Base-by-base conservation (phyloP, 2,113 vertebrate species). In the Puffinus mauretanicus region DNA sequence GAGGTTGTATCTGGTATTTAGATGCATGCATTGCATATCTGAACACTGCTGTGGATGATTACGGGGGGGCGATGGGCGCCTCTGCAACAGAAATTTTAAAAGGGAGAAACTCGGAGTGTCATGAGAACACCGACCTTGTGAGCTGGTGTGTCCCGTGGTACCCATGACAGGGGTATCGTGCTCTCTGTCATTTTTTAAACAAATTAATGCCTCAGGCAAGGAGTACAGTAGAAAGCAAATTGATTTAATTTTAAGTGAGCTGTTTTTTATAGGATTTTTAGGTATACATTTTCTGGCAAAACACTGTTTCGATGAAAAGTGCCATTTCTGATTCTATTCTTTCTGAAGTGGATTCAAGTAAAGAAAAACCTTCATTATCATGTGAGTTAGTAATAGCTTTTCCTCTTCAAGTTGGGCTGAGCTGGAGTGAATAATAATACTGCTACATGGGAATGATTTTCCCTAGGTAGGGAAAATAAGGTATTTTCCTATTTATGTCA, bases 341-440 rank as follows among this genome's bases (percentile, higher is more conserved):
- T 86, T 32, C 91, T 93, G 95, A 93, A 95, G 85, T 87, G n/a
- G 51, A 69, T 60, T 70, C 65, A 92, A 72, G 87, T 96, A 93
- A 85, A 96, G 90, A 79, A 66, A 83, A 92, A 25, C 55, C 57
- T 96, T 94, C 86, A 47, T 96, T 94, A 86, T 86, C 47, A 24
- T 77, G 64, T 47, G 32, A 66, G 58, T 78, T 95, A 81, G 69
- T 91, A 92, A 95, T 64, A 92, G 36, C 36, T 83, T 86, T 84
- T 96, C 90, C 87, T 91, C 69, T 89, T 60, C 86, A 18, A 78
- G 67, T 49, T 42, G 65, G 58, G 82, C 81, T 83, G 70, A 80
- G 42, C 73, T 69, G 52, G 49, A 66, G 92, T 44, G 62, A n/a
- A 42, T n/a, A 62, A 44, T 36, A 83, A 82, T 69, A 40, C 81